These are phyloP conservation scores for Acrossocheilus fasciatus DNA, from an alignment of 2,797 vertebrate species.

Conservation along the genomic window DNA sequence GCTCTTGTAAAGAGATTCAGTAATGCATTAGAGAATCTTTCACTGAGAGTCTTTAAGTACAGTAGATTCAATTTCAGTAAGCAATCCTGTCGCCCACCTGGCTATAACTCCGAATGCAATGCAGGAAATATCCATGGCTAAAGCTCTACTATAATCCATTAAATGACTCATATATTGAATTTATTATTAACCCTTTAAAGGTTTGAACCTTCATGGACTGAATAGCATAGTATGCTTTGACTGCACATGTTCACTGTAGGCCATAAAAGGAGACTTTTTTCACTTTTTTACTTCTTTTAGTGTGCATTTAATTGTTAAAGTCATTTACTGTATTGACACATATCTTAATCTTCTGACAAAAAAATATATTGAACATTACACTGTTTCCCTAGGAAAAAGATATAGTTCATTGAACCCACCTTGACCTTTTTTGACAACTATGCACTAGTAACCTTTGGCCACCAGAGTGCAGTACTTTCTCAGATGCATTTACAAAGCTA, in stretches of 20 bases:
- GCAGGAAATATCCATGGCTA: constrained; percentile 57
- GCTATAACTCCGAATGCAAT: constrained; percentile 50
- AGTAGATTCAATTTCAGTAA: constrained; percentile 66
- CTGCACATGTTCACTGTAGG: neutral
- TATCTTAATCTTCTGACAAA: neutral
- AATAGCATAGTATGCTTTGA: constrained; percentile 3
- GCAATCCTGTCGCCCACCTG: constrained; percentile 50
- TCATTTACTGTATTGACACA: neutral
- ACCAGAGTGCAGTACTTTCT: constrained; percentile 61
- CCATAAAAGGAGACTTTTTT: neutral
- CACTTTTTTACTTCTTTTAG: neutral
- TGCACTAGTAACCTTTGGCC: constrained; percentile 31
- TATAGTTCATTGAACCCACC: neutral
- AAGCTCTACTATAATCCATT: constrained; percentile 46
- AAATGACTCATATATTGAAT: constrained; percentile 22
- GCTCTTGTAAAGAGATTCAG: neutral
- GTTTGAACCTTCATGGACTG: neutral
- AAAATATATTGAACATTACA: neutral
- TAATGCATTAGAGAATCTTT: constrained; percentile 30
- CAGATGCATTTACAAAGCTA: neutral
- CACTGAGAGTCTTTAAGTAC: constrained; percentile 33
- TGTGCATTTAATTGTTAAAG: neutral
- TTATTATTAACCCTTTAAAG: constrained; percentile 35
- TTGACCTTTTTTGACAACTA: neutral
- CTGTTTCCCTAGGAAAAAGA: neutral